Evolutionary conservation across 2,797 vertebrate genomes (phyloP).

Genomic region (Acanthiza pusilla): DNA sequence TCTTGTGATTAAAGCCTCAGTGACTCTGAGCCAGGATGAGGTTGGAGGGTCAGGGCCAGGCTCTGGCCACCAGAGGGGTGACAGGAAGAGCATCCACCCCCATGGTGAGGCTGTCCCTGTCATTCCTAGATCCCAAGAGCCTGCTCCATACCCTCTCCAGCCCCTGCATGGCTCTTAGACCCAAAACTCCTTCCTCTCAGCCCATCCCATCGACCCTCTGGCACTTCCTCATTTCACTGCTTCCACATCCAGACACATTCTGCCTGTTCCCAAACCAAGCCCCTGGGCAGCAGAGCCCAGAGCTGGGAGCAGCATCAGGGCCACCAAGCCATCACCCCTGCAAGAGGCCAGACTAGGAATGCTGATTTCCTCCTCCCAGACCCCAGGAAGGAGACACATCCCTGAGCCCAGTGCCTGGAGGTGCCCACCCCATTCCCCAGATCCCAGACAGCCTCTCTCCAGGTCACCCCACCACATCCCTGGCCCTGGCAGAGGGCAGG

Average conservation of each 20-base stretch:
- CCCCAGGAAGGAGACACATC: neutral
- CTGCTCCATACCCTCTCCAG: neutral
- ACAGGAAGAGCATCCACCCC: neutral
- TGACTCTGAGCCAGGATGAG: neutral
- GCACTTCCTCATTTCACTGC: neutral
- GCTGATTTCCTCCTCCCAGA: neutral
- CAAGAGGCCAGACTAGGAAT: neutral
- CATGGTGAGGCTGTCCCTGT: neutral
- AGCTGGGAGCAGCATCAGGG: neutral
- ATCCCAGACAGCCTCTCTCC: neutral
- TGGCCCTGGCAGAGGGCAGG: neutral
- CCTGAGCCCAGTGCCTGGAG: neutral
- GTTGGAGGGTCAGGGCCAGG: neutral
- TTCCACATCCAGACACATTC: neutral
- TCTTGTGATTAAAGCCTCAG: neutral
- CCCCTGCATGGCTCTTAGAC: neutral
- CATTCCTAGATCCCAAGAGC: neutral
- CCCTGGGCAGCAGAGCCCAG: neutral
- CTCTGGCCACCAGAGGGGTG: neutral
- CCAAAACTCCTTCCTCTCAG: neutral
- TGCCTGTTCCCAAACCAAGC: neutral
- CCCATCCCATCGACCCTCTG: too few relatives aligned
- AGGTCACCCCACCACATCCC: neutral
- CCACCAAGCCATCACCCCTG: rapidly evolving
- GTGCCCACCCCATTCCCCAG: neutral